A percentile compares a stretch with the other conserved stretches of the same genome.
These are phyloP conservation scores for Phyllopteryx taeniolatus DNA, from an alignment of 2,113 vertebrate species.

Conservation along the genomic window DNA sequence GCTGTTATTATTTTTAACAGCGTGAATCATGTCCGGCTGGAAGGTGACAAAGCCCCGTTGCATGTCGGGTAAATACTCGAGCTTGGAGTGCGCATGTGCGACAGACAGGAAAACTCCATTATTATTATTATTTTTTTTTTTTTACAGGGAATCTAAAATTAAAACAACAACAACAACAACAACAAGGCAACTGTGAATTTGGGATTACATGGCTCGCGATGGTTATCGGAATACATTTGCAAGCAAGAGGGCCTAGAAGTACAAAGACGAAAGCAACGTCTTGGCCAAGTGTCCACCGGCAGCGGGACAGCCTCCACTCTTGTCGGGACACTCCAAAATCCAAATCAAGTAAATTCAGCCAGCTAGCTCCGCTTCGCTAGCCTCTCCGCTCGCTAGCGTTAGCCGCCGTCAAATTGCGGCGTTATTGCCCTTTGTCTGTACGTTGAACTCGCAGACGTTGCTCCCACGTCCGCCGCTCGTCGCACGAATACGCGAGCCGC, in stretches of 20 bases:
- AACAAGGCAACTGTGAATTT: slow-evolving; percentile 59
- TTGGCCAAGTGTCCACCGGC: slow-evolving; percentile 42
- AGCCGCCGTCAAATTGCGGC: slow-evolving; percentile 66
- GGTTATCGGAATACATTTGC: slow-evolving; percentile 35
- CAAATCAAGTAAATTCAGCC: slow-evolving; percentile 69
- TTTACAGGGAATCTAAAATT: slow-evolving; percentile 78
- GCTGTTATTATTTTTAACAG: background rate
- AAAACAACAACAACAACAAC: slow-evolving; percentile 54
- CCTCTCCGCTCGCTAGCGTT: slow-evolving; percentile 38
- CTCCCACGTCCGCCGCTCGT: slow-evolving; percentile 22
- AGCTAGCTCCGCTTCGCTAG: slow-evolving; percentile 61
- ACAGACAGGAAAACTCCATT: slow-evolving; percentile 80
- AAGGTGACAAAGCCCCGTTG: slow-evolving; percentile 70
- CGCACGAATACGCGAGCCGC: background rate
- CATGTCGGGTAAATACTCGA: slow-evolving; percentile 83
- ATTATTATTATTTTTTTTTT: slow-evolving; percentile 23
- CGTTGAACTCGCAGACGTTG: slow-evolving; percentile 49
- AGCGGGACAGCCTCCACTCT: slow-evolving; percentile 60
- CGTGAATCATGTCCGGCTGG: slow-evolving; percentile 40
- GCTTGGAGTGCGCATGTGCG: slow-evolving; percentile 79
- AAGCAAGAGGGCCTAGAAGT: slow-evolving; percentile 25
- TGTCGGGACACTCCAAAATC: slow-evolving; percentile 55
- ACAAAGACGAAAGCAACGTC: slow-evolving; percentile 30
- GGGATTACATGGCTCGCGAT: slow-evolving; percentile 53
- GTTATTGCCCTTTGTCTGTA: slow-evolving; percentile 78